Evolutionary conservation across 2,113 vertebrate species (phyloP).

Genomic region (Orientallactaga bullata): DNA sequence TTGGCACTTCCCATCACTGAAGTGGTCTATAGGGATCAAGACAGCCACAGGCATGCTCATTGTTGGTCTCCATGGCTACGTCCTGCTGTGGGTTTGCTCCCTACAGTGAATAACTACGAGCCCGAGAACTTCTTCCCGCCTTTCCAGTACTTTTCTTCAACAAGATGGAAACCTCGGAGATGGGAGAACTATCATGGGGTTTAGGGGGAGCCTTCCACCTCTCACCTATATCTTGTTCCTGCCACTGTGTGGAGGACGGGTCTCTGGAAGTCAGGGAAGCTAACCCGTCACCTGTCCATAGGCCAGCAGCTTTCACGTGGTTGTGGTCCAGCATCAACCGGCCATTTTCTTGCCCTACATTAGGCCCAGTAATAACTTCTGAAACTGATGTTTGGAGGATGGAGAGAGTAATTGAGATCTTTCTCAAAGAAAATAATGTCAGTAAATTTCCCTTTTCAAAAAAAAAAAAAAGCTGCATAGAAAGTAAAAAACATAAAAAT

Average conservation of each 20-base stretch:
- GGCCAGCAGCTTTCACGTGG: no score
- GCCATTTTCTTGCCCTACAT: fast-evolving
- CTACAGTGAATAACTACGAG: not conserved
- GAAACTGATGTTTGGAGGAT: not conserved
- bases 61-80: not conserved
- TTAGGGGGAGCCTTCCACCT: not conserved
- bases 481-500: not conserved
- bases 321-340: not conserved
- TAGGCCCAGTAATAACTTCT: not conserved
- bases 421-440: constrained; percentile 34
- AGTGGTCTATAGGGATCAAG: not conserved
- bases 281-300: fast-evolving
- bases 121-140: not conserved
- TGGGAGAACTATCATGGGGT: not conserved
- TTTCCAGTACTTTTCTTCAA: not conserved
- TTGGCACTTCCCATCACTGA: no score
- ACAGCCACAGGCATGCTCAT: not conserved
- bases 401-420: not conserved
- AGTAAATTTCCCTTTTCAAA: not conserved
- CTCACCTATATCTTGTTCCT: not conserved
- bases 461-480: not conserved
- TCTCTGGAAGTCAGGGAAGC: not conserved
- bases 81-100: not conserved
- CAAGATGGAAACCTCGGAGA: not conserved
- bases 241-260: not conserved